A percentile compares a stretch with the other conserved stretches of the same genome.
These are phyloP conservation scores for Umimayanthus chanpuru DNA, from an alignment of 92 coral and sea anemone species.

Conservation along the genomic window DNA sequence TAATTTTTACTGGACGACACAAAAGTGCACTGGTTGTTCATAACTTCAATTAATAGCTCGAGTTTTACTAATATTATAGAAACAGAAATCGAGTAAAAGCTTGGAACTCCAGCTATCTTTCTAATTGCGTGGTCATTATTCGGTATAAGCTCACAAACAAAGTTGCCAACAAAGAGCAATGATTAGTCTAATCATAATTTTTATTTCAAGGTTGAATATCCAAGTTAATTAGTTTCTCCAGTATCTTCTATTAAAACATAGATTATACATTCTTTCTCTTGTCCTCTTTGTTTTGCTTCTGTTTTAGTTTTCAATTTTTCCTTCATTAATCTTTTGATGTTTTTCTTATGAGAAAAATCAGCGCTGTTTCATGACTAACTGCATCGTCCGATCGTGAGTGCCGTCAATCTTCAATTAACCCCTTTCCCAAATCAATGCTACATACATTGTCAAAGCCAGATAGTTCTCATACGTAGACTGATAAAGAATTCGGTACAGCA, in stretches of 20 bases:
- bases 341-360: neutral
- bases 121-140: neutral
- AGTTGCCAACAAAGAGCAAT: neutral
- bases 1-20: neutral
- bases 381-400: neutral
- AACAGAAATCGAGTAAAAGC: neutral
- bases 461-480: neutral
- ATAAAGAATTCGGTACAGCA: neutral
- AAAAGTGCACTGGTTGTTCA: no score
- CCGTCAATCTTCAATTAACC: neutral
- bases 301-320: neutral
- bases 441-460: neutral
- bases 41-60: no score
- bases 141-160: neutral
- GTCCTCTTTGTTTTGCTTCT: neutral
- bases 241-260: neutral
- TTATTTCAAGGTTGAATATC: neutral
- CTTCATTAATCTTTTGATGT: neutral
- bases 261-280: neutral
- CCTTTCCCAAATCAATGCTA: neutral
- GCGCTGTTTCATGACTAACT: neutral
- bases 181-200: neutral
- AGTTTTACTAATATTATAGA: no score
- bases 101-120: neutral
- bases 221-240: slow-evolving; percentile 18